Evolutionary conservation across 1,140 invertebrate genomes (phyloP), one percentile per base, ranked within the genome.

Genomic region (Akabosia matsudoensis): DNA sequence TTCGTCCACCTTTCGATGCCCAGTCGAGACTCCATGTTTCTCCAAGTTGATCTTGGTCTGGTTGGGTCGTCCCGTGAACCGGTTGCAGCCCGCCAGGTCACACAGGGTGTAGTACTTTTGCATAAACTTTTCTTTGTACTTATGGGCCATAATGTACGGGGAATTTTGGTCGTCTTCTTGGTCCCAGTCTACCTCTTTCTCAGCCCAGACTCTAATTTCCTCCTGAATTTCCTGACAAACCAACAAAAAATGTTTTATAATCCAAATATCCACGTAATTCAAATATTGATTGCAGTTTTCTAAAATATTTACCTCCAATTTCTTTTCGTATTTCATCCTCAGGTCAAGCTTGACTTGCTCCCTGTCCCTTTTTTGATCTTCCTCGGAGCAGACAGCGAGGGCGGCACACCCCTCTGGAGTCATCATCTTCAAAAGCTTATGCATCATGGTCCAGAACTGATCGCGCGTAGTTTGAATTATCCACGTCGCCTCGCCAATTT

Each of bases 61-160:
- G 3, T 34, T 37, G 10, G 34, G 34, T n/a, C 34, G 3, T 4
- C 33, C 30, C 13, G 37, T 56, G 28, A 76, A 51, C 24, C 31
- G 24, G 54, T 54, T 26, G 31, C 28, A 71, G 33, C 30, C 22
- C 34, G 33, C 10, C 1, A 24, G 24, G 45, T 76, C 30, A 52
- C 30, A 22, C 30, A 56, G 45, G 54, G 56, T 13, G 70, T 30
- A 73, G 70, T 70, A 70, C n/a, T n/a, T n/a, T n/a, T n/a, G n/a
- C n/a, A n/a, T n/a, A n/a, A 30, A 67, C 61, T 30, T 67, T 67
- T 4, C 10, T 31, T 67, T 67, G n/a, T 30, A 67, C 22, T 31
- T 67, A 67, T 67, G 26, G 26, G 7, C 61, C 7, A 67, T 2
- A 1, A 67, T 30, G 31, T 67, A 67, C 22, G 61, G 3, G 1